phyloP scores from a whole-genome alignment of 2,113 vertebrate species.

The Peromyscus californicus region DNA sequence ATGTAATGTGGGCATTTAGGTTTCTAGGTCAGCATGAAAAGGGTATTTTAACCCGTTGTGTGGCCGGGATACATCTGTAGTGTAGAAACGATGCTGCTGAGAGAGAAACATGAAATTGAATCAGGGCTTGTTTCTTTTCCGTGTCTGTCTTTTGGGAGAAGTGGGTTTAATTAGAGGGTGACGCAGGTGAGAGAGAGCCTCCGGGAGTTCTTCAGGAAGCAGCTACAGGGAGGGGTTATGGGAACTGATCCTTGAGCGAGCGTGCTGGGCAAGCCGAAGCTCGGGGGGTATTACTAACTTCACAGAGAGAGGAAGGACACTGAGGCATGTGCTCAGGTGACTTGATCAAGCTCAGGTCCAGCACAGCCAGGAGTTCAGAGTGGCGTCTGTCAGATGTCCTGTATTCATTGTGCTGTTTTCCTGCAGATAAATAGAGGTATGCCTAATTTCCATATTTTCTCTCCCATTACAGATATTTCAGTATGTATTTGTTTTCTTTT shows the following conservation, averaged over 20 bases:
- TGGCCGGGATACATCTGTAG: constrained; percentile 25
- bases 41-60: constrained; percentile 8
- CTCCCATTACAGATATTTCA: not conserved
- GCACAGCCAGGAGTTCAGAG: not conserved
- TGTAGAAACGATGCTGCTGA: not conserved
- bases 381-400: not conserved
- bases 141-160: not conserved
- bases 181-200: not conserved
- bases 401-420: not conserved
- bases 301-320: not conserved
- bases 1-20: constrained; percentile 40
- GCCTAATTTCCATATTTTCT: constrained; percentile 6
- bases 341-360: not conserved
- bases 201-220: not conserved
- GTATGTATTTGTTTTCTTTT: not conserved
- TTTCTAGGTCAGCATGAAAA: constrained; percentile 73
- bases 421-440: not conserved
- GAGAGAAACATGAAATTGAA: constrained; percentile 59
- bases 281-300: not conserved
- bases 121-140: constrained; percentile 42
- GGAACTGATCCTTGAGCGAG: not conserved
- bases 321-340: not conserved
- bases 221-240: not conserved
- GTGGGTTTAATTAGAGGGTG: constrained; percentile 56
- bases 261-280: not conserved